These are phyloP conservation scores for Rhopalosiphum maidis DNA, from an alignment of 1,140 invertebrate genomes.

Conservation along the genomic window DNA sequence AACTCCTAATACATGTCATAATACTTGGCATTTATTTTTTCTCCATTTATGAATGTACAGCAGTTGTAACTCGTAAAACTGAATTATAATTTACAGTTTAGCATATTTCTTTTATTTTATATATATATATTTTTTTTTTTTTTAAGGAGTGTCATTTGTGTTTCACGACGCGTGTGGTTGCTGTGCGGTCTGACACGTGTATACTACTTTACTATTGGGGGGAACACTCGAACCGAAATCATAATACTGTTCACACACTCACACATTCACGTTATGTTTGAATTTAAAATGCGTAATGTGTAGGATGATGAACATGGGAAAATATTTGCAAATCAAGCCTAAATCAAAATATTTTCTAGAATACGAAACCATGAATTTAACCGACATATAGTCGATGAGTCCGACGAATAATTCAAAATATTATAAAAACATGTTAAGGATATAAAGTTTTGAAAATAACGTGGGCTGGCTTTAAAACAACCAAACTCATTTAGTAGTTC, in stretches of 20 bases:
- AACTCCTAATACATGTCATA: background rate
- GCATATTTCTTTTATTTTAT: background rate
- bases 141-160: constrained; percentile 10
- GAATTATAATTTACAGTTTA: constrained; percentile 29
- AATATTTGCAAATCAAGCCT: background rate
- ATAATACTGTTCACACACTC: background rate
- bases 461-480: background rate
- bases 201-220: background rate
- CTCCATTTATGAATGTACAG: constrained; percentile 12
- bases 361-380: background rate
- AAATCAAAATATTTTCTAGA: background rate
- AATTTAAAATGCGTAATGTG: background rate
- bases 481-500: background rate
- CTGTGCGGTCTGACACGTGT: constrained; percentile 34
- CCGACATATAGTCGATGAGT: background rate
- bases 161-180: constrained; percentile 51
- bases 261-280: background rate
- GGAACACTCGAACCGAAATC: constrained; percentile 3
- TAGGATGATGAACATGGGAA: background rate
- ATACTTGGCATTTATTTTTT: constrained; percentile 32
- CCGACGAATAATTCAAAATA: background rate
- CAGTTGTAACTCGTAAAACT: background rate
- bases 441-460: background rate
- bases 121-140: background rate
- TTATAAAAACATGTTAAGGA: background rate